Conservation (phyloP, 2,797 vertebrate species). For the Characodon lateralis region DNA sequence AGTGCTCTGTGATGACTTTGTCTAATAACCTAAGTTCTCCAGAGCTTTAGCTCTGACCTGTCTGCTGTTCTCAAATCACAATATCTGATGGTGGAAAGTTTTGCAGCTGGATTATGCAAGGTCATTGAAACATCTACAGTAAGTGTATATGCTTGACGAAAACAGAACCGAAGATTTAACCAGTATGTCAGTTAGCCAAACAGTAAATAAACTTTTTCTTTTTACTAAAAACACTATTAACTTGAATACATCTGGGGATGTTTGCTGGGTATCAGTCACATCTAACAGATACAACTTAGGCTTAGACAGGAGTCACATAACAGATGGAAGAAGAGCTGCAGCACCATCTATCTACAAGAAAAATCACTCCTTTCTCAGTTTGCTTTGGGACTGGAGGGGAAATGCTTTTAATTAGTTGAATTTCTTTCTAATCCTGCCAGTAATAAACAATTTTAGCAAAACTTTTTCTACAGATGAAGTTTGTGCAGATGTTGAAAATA, state of each 20-base stretch:
- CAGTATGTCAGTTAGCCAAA: background rate
- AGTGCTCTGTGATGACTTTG: background rate
- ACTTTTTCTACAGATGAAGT: background rate
- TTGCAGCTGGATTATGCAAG: constrained; percentile 8
- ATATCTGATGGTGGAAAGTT: constrained; percentile 16
- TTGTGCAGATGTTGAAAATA: too few relatives aligned
- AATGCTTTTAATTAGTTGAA: background rate
- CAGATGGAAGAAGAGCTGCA: constrained; percentile 17
- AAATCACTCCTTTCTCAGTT: background rate
- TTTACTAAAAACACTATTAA: constrained; percentile 2
- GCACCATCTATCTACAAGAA: constrained; percentile 53
- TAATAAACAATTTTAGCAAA: background rate
- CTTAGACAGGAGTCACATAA: background rate
- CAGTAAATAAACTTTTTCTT: background rate
- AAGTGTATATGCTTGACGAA: constrained; percentile 12
- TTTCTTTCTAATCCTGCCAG: background rate
- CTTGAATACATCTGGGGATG: constrained; percentile 45
- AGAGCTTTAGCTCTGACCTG: background rate
- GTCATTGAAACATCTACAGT: constrained; percentile 6
- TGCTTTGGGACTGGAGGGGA: background rate
- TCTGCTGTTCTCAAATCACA: constrained; percentile 4
- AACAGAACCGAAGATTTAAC: background rate
- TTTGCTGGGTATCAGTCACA: constrained; percentile 17
- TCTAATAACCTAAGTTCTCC: background rate
- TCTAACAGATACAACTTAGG: background rate